Evolutionary conservation across 2,888 invertebrate genomes (phyloP).

Genomic region (Celastrina argiolus): DNA sequence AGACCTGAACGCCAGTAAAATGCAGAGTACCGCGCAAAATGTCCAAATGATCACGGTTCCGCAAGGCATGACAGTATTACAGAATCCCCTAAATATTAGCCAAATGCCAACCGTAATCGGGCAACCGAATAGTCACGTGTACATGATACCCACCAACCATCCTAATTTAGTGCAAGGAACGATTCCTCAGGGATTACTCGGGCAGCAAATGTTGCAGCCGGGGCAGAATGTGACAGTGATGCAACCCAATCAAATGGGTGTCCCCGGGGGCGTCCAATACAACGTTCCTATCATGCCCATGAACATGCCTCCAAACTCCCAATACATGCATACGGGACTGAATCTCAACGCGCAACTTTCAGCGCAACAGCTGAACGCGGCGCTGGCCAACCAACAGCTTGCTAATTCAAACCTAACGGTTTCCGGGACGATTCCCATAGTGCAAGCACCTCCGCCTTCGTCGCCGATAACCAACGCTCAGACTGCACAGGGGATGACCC

Average conservation of each 20-base stretch:
- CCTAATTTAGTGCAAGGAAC: conserved; percentile 56
- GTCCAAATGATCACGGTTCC: conserved; percentile 72
- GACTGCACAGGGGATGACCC: conserved; percentile 47
- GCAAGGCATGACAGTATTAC: conserved; percentile 68
- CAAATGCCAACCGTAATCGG: conserved; percentile 64
- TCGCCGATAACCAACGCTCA: conserved; percentile 52
- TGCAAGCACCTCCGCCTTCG: conserved; percentile 57
- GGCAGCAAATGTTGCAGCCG: conserved; percentile 60
- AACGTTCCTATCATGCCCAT: conserved; percentile 67
- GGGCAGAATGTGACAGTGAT: conserved; percentile 70
- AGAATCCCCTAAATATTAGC: conserved; percentile 63
- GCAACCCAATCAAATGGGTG: conserved; percentile 67
- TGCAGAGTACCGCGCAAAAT: conserved; percentile 61
- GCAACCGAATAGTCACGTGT: conserved; percentile 67
- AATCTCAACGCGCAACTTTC: conserved; percentile 66
- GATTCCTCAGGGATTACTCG: conserved; percentile 53
- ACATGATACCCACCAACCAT: conserved; percentile 70
- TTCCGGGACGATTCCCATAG: conserved; percentile 61
- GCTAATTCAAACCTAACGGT: conserved; percentile 51
- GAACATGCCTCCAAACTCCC: conserved; percentile 62
- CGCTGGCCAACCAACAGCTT: conserved; percentile 60
- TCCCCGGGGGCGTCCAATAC: conserved; percentile 65
- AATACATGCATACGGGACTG: conserved; percentile 63
- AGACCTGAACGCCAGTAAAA: conserved; percentile 52
- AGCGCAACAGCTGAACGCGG: conserved; percentile 66